Evolutionary conservation across 2,113 vertebrate genomes (phyloP).

Genomic region (Tenrec ecaudatus): DNA sequence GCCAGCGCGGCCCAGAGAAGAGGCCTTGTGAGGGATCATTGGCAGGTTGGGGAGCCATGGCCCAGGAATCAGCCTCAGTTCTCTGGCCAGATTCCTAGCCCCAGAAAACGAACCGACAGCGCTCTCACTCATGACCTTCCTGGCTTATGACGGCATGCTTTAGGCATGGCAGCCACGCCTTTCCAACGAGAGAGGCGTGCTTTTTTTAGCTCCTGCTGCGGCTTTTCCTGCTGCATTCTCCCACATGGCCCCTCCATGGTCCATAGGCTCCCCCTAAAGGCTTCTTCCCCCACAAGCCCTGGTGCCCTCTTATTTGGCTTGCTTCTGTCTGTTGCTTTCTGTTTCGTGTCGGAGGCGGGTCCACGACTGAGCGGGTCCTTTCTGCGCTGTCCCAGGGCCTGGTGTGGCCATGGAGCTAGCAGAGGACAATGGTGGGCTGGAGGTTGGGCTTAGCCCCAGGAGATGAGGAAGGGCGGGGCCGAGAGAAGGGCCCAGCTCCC

Average conservation of each 20-base stretch:
- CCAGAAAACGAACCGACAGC: not conserved
- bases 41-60: not conserved
- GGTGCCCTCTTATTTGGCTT: not conserved
- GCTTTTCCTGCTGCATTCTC: too few relatives aligned
- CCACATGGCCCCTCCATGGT: too few relatives aligned
- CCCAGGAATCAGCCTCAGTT: not conserved
- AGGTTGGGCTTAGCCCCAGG: not conserved
- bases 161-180: not conserved
- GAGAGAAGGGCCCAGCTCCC: not conserved
- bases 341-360: not conserved
- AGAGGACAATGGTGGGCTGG: not conserved
- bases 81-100: not conserved
- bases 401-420: not conserved
- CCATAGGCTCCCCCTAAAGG: not conserved
- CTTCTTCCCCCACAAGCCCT: not conserved
- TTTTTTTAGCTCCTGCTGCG: too few relatives aligned
- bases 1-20: not conserved
- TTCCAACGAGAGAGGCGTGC: not conserved
- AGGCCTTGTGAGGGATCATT: not conserved
- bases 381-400: not conserved
- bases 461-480: not conserved
- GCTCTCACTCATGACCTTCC: not conserved
- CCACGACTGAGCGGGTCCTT: not conserved
- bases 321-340: not conserved
- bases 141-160: too few relatives aligned